Conservation (phyloP, 2,888 invertebrate species). For the Drosophila austrosaltans region DNA sequence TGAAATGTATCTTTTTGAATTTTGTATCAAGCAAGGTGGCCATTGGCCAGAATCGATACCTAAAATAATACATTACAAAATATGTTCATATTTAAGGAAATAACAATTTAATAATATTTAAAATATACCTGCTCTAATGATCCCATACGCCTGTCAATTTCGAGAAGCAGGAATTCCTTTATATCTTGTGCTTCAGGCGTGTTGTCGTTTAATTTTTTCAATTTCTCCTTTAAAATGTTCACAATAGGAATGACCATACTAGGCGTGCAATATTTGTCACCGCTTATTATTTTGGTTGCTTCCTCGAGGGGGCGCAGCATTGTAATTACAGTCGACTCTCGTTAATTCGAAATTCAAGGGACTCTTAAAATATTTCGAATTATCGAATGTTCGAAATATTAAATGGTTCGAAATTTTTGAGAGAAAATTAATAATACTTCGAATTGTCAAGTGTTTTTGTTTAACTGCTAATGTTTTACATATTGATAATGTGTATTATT, state of each 20-base stretch:
- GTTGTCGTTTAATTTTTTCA: not conserved
- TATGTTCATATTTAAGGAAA: not conserved
- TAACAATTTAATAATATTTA: not conserved
- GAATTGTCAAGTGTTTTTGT: too few species aligned
- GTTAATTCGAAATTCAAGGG: too few species aligned
- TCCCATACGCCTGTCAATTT: not conserved
- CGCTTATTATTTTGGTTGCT: not conserved
- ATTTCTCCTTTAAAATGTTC: not conserved
- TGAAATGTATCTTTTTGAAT: not conserved
- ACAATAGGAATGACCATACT: not conserved
- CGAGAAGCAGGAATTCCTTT: not conserved
- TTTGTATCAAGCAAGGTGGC: conserved; percentile 3
- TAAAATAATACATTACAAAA: not conserved
- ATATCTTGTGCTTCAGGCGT: not conserved
- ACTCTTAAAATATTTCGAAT: too few species aligned
- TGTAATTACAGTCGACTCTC: not conserved
- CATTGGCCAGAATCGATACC: conserved; percentile 8
- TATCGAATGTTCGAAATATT: too few species aligned
- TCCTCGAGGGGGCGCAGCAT: conserved; percentile 1
- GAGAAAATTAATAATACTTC: too few species aligned
- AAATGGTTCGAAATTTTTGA: too few species aligned
- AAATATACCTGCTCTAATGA: not conserved
- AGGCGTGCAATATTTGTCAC: not conserved
- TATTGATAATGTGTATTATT: too few species aligned
- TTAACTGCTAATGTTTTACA: too few species aligned